Evolutionary conservation across 2,113 vertebrate species (phyloP), one percentile per base, ranked within the genome.

Genomic region (Hoplias malabaricus): DNA sequence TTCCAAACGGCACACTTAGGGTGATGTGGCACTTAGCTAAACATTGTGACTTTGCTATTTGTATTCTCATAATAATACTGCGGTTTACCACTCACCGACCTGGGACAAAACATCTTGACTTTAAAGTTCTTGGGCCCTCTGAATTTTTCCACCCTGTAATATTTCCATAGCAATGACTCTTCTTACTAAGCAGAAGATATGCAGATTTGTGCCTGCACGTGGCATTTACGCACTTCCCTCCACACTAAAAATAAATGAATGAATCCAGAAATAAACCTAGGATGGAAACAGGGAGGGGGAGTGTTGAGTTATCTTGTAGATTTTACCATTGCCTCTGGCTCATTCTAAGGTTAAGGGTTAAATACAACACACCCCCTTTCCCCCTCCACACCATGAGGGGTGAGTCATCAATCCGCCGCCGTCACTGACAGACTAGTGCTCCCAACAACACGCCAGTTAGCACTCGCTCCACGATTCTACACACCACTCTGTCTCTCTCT

Each of bases 331-430:
- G 46, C 73, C 34, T 80, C 53, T 23, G 36, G 72, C 61, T 72
- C 78, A 66, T 10, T 61, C 53, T 38, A n/a, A 69, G 82, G 83
- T 82, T 76, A 87, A 81, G 77, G 88, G 80, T 83, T 80, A 84
- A 65, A 71, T 29, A 29, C 61, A 69, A 66, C 50, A 70, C 8
- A 34, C 23, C 38, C 62, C 73, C 84, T 69, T 83, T 54, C 68
- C 85, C 80, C 71, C 80, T 76, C 85, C 87, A 77, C 84, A 86
- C 81, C 56, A 82, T 81, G 78, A 89, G 84, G 46, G 81, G 86
- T 93, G 92, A 93, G 86, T 93, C 92, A 93, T 93, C 91, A 84
- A 88, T 91, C 88, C 85, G 86, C 88, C 88, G 87, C 85, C 91
- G 89, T 93, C 92, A 92, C 87, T 34, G 85, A 89, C 87, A 90